Evolutionary conservation across 2,113 vertebrate genomes (phyloP).

Genomic region (Notothenia rossii): DNA sequence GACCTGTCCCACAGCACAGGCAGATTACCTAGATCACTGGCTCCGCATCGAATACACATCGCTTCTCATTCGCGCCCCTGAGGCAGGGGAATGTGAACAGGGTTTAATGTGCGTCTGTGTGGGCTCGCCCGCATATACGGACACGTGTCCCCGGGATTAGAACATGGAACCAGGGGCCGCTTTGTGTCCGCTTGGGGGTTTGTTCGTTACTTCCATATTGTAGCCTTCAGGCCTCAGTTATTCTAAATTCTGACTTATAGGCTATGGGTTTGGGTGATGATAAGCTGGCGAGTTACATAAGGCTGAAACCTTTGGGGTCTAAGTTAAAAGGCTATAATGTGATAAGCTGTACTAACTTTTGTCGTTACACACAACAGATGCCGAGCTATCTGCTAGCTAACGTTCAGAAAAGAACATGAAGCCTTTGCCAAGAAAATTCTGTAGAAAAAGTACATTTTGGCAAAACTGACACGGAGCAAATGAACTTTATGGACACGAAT

Average conservation of each 20-base stretch:
- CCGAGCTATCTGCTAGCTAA: neutral
- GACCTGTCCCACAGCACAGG: constrained; percentile 75
- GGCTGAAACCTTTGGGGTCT: neutral
- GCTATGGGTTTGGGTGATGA: neutral
- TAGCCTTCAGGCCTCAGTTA: neutral
- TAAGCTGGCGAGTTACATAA: neutral
- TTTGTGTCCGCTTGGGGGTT: constrained; percentile 1
- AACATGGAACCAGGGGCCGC: neutral
- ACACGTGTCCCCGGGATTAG: constrained; percentile 22
- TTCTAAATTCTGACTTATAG: neutral
- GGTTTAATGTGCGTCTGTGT: constrained; percentile 47
- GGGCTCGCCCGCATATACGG: constrained; percentile 24
- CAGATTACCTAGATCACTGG: constrained; percentile 80
- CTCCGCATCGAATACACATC: constrained; percentile 69
- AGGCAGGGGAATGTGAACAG: constrained; percentile 55
- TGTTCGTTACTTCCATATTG: neutral
- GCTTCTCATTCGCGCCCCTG: constrained; percentile 53
- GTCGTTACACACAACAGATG: no score
- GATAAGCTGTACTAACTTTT: neutral
- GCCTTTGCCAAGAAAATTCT: neutral
- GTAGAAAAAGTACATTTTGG: neutral
- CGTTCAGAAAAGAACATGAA: neutral
- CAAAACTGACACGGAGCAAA: neutral
- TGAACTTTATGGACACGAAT: neutral
- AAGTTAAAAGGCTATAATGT: neutral